Evolutionary conservation across 2,113 vertebrate genomes (phyloP), one percentile per base, ranked within the genome.

Genomic region (Condylura cristata): DNA sequence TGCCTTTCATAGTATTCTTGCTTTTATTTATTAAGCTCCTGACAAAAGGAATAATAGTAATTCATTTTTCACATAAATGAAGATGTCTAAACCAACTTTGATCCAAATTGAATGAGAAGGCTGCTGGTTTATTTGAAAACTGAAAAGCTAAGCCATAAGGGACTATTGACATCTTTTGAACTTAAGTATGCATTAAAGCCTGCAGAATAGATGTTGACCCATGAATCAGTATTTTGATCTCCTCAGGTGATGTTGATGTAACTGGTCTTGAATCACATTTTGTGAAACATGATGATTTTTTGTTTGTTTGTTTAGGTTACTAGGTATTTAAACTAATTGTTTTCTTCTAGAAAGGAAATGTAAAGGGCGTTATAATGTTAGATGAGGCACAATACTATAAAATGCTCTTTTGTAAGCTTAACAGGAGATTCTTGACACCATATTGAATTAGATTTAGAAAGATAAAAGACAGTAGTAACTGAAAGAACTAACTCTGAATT

Each of bases 31-130:
- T 90, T 18, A 74, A 90, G 12, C 8, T 75, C 4, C 51, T 93
- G 61, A 70, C 61, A 90, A 90, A 95, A 96, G 75, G 76, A 68
- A 41, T 3, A 90, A 71, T 86, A 86, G 32, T 66, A 86, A 70
- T 28, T 78, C 6, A 44, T 82, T 95, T 88, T 86, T 24, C 51
- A 74, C 14, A 46, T 70, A 74, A 68, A 89, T 88, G 12, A 95
- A 74, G 13, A 22, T 81, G 26, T 90, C 28, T 68, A 90, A 88
- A 72, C 11, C 30, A 60, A 86, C 20, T 46, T 66, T 61, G 53
- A 68, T 90, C 56, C 28, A 88, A 82, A 70, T 81, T 94, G 76
- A 94, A 90, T 82, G 26, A 91, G 88, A 82, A 71, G 3, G 2
- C 2, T 37, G 7, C 34, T 30, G n/a, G 2, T 61, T 74, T 86